These are phyloP conservation scores for Leptarthrus brevirostris DNA, from an alignment of 2,888 invertebrate genomes.

Conservation along the genomic window DNA sequence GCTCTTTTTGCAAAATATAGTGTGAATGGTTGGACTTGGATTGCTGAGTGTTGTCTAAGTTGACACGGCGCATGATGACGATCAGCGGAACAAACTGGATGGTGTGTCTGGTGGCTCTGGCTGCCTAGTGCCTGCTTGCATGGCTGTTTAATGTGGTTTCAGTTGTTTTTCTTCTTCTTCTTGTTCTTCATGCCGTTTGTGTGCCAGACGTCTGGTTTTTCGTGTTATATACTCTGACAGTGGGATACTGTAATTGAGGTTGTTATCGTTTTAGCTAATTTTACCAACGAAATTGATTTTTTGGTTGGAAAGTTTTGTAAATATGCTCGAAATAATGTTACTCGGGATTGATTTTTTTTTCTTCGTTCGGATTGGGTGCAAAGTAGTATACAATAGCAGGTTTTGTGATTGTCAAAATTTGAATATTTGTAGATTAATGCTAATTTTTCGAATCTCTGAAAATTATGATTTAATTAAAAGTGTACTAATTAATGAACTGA, in stretches of 20 bases:
- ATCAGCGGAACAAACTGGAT: slow-evolving; percentile 40
- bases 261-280: slow-evolving; percentile 27
- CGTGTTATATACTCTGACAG: slow-evolving; percentile 37
- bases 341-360: slow-evolving; percentile 10
- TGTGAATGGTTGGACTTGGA: slow-evolving; percentile 36
- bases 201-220: slow-evolving; percentile 45
- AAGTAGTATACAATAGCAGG: too few relatives aligned
- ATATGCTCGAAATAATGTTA: neutral
- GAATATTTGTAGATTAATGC: too few relatives aligned
- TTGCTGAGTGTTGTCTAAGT: slow-evolving; percentile 28
- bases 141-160: slow-evolving; percentile 38
- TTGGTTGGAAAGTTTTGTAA: slow-evolving; percentile 2
- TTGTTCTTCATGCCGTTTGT: slow-evolving; percentile 30
- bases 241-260: slow-evolving; percentile 45
- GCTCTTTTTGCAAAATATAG: slow-evolving; percentile 27
- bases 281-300: slow-evolving; percentile 33
- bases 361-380: too few relatives aligned
- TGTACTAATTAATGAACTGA: too few relatives aligned
- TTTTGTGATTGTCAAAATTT: too few relatives aligned
- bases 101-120: slow-evolving; percentile 12
- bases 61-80: slow-evolving; percentile 43
- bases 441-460: too few relatives aligned
- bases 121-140: slow-evolving; percentile 9
- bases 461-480: too few relatives aligned
- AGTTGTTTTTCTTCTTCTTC: slow-evolving; percentile 42